Evolutionary conservation across 1,140 invertebrate genomes (phyloP).

Genomic region (Drosophila nebulosa): DNA sequence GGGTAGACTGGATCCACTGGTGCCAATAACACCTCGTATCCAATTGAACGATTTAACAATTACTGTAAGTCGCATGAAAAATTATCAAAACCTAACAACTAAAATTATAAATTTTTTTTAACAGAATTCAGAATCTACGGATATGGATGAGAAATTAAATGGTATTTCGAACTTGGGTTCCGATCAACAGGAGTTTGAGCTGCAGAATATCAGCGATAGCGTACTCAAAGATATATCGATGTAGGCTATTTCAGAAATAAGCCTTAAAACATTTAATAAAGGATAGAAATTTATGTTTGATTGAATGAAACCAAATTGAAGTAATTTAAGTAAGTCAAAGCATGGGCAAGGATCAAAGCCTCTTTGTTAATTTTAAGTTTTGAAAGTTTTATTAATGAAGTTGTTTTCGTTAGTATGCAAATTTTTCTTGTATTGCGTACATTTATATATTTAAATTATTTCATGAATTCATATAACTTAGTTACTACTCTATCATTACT

Average conservation of each 20-base stretch:
- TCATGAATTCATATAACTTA: slow-evolving; percentile 5
- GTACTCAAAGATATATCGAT: slow-evolving; percentile 62
- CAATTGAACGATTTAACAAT: slow-evolving; percentile 50
- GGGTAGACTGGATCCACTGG: slow-evolving; percentile 66
- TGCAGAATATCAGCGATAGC: slow-evolving; percentile 68
- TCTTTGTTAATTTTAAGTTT: no score
- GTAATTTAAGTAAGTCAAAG: no score
- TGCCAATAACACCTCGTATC: slow-evolving; percentile 38
- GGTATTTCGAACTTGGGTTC: slow-evolving; percentile 5
- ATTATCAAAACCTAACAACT: neutral
- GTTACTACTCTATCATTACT: neutral
- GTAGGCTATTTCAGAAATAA: slow-evolving; percentile 8
- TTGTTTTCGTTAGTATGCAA: no score
- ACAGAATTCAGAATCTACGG: slow-evolving; percentile 19
- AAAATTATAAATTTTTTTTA: neutral
- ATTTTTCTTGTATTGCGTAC: no score
- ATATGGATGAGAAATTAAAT: neutral
- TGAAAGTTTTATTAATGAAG: no score
- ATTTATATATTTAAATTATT: slow-evolving; percentile 5
- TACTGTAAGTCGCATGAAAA: slow-evolving; percentile 22
- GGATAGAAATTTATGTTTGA: neutral
- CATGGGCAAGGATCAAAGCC: no score
- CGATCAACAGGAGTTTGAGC: slow-evolving; percentile 29
- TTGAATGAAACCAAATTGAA: neutral
- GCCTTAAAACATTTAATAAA: neutral